Evolutionary conservation across 2,888 invertebrate species (phyloP).

Genomic region (Caenorhabditis wallacei): DNA sequence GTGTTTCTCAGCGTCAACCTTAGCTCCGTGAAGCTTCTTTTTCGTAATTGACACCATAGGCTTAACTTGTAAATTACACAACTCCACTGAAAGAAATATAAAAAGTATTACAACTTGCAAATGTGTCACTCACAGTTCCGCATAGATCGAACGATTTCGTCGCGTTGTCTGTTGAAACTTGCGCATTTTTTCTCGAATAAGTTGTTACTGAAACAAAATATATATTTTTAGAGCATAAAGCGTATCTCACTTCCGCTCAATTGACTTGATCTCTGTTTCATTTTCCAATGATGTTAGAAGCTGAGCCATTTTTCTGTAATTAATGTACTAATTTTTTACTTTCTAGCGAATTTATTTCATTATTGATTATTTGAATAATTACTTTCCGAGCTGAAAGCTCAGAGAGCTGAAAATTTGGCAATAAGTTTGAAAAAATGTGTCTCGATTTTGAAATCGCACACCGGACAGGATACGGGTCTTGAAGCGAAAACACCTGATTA

Average conservation of each 20-base stretch:
- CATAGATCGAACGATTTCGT: not conserved
- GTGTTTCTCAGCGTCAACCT: slow-evolving; percentile 6
- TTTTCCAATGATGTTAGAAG: slow-evolving; percentile 17
- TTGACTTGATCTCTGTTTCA: slow-evolving; percentile 18
- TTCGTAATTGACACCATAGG: slow-evolving; percentile 15
- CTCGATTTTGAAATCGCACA: not conserved
- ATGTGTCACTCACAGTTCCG: slow-evolving; percentile 8
- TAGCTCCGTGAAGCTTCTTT: not conserved
- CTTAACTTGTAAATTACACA: slow-evolving; percentile 21
- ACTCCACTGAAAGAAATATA: slow-evolving; percentile 16
- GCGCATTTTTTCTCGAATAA: slow-evolving; percentile 18
- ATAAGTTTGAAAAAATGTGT: no score
- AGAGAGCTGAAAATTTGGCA: no score
- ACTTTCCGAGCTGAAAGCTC: no score
- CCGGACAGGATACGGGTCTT: no score
- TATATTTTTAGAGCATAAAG: not conserved
- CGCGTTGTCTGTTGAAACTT: slow-evolving; percentile 10
- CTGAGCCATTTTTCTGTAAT: not conserved
- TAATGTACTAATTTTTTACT: not conserved
- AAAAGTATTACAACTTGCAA: not conserved
- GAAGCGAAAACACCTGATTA: no score
- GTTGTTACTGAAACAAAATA: slow-evolving; percentile 35
- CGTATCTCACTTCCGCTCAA: slow-evolving; percentile 14
- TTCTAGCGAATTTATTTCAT: no score
- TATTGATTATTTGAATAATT: no score